These are phyloP conservation scores for Columba guinea DNA, from an alignment of 2,797 vertebrate genomes.

Conservation along the genomic window DNA sequence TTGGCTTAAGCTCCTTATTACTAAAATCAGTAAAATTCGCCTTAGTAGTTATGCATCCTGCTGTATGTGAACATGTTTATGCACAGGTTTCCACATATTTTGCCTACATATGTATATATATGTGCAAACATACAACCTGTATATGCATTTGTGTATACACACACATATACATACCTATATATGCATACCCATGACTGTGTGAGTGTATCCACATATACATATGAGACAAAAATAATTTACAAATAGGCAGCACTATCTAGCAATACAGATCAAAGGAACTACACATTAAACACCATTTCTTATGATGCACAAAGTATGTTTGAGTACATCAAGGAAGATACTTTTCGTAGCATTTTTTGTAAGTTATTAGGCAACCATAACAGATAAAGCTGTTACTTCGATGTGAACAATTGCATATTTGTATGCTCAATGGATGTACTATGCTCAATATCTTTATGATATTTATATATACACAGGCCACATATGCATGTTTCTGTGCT, in stretches of 20 bases:
- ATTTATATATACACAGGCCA: not conserved
- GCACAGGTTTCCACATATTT: not conserved
- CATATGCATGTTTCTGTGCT: not conserved
- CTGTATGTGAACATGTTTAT: not conserved
- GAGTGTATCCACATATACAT: not conserved
- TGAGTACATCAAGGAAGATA: not conserved
- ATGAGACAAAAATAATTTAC: not conserved
- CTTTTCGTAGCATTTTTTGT: not conserved
- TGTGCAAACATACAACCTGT: not conserved
- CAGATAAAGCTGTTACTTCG: not conserved
- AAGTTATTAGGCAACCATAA: not conserved
- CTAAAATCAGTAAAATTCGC: not conserved
- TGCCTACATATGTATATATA: not conserved
- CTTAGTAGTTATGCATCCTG: not conserved
- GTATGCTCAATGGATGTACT: not conserved
- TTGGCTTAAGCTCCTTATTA: not conserved
- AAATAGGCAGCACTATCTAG: not conserved
- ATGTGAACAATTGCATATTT: not conserved
- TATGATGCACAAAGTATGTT: not conserved
- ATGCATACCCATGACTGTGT: accelerated
- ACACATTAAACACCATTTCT: not conserved
- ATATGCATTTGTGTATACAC: not conserved
- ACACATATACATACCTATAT: not conserved
- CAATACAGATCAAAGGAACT: not conserved
- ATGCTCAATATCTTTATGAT: not conserved